A percentile compares a stretch with the other conserved stretches of the same genome.
Evolutionary conservation across 2,113 vertebrate species (phyloP).

Genomic region (Engraulis encrasicolus): DNA sequence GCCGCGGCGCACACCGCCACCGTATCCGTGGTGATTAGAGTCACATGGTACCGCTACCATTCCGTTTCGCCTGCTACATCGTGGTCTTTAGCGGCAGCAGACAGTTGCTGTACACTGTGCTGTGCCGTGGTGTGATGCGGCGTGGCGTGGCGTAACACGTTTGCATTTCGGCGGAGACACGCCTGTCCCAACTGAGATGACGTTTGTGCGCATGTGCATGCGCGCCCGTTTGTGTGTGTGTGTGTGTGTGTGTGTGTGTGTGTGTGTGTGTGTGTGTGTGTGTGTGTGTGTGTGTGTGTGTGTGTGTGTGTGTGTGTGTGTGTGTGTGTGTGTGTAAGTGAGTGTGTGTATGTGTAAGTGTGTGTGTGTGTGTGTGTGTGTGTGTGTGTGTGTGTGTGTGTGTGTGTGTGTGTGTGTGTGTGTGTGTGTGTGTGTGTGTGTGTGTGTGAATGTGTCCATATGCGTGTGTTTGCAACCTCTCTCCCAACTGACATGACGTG

Average conservation of each 20-base stretch:
- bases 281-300: no score
- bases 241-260: constrained; percentile 3
- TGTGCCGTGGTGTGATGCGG: background rate
- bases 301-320: no score
- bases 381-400: no score
- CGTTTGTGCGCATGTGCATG: no score
- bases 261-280: no score
- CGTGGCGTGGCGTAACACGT: background rate
- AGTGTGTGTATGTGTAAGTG: no score
- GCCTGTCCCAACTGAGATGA: background rate
- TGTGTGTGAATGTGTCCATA: no score
- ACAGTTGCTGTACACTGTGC: constrained; percentile 5
- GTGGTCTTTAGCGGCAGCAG: background rate
- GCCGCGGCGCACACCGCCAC: constrained; percentile 22
- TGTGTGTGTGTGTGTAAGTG: background rate
- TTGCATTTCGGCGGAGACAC: background rate
- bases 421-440: no score
- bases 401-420: no score
- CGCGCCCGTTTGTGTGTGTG: no score
- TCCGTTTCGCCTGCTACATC: constrained; percentile 11
- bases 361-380: background rate
- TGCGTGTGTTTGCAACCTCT: background rate
- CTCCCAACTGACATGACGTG: background rate
- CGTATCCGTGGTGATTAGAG: constrained; percentile 52
- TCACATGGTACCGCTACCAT: constrained; percentile 47